Percentiles rank a stretch among this genome's conserved stretches.
Conservation (phyloP, 2,113 vertebrate genomes). For the Cyprinodon variegatus region DNA sequence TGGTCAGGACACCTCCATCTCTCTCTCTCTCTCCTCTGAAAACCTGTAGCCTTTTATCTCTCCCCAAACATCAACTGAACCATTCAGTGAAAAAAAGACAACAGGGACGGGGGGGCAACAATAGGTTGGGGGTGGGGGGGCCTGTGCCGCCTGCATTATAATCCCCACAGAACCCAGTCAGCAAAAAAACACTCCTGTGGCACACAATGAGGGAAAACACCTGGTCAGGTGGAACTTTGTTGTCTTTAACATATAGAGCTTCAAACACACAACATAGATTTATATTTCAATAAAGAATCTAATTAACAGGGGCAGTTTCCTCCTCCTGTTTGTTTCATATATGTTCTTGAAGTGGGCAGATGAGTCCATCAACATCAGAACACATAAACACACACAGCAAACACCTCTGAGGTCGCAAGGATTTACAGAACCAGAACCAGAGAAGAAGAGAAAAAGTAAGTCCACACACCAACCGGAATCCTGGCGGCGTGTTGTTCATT, state of each 20-base stretch:
- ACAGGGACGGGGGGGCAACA: constrained; percentile 76
- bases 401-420: constrained; percentile 33
- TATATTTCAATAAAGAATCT: not conserved
- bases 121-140: constrained; percentile 59
- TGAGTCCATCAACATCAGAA: not conserved
- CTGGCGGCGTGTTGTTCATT: constrained; percentile 77
- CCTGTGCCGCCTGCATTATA: constrained; percentile 76
- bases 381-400: constrained; percentile 33
- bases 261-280: constrained; percentile 21
- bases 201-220: constrained; percentile 62
- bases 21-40: constrained; percentile 66
- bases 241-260: not conserved
- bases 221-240: constrained; percentile 1
- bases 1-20: constrained; percentile 43
- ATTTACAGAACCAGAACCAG: constrained; percentile 21
- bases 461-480: constrained; percentile 82
- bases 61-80: constrained; percentile 76
- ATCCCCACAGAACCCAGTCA: constrained; percentile 81
- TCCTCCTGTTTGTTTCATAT: not conserved
- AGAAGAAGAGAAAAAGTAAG: constrained; percentile 57
- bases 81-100: constrained; percentile 73
- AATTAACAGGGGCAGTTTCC: not conserved
- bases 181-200: constrained; percentile 69
- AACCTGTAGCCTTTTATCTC: constrained; percentile 80
- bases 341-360: not conserved